Conservation (phyloP, 2,888 invertebrate genomes). For the Xestobium rufovillosum region DNA sequence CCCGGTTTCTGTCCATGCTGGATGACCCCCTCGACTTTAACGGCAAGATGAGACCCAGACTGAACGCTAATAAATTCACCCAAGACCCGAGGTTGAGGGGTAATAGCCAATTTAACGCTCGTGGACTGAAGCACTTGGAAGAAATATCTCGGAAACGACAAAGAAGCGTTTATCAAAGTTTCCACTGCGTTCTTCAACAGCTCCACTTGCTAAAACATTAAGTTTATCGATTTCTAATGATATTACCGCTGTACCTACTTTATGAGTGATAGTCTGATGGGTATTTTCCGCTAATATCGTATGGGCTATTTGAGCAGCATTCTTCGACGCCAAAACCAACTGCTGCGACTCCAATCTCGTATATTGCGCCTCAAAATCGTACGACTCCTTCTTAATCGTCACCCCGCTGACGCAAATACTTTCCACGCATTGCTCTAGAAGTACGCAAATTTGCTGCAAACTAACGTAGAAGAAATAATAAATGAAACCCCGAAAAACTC, state of each 20-base stretch:
- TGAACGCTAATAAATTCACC: conserved; percentile 81
- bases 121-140: conserved; percentile 82
- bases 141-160: conserved; percentile 69
- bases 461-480: conserved; percentile 40
- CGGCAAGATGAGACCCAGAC: conserved; percentile 75
- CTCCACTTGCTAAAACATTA: conserved; percentile 45
- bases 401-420: conserved; percentile 52
- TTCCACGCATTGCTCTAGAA: conserved; percentile 69
- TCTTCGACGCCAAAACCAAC: conserved; percentile 42
- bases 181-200: conserved; percentile 54
- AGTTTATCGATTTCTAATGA: not conserved
- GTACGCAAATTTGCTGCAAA: conserved; percentile 70
- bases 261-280: conserved; percentile 43
- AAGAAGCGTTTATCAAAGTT: conserved; percentile 54
- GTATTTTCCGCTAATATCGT: conserved; percentile 35
- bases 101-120: conserved; percentile 70
- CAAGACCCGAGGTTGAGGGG: conserved; percentile 69
- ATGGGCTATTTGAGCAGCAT: conserved; percentile 39
- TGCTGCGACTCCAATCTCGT: conserved; percentile 43
- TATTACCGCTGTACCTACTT: conserved; percentile 30
- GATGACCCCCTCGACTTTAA: conserved; percentile 91
- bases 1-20: conserved; percentile 63
- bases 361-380: conserved; percentile 39
- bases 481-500: not conserved
- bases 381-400: conserved; percentile 34